A percentile compares a stretch with the other conserved stretches of the same genome.
phyloP scores from a whole-genome alignment of 1,140 invertebrate genomes.

The Pseudomyrmex sp. region DNA sequence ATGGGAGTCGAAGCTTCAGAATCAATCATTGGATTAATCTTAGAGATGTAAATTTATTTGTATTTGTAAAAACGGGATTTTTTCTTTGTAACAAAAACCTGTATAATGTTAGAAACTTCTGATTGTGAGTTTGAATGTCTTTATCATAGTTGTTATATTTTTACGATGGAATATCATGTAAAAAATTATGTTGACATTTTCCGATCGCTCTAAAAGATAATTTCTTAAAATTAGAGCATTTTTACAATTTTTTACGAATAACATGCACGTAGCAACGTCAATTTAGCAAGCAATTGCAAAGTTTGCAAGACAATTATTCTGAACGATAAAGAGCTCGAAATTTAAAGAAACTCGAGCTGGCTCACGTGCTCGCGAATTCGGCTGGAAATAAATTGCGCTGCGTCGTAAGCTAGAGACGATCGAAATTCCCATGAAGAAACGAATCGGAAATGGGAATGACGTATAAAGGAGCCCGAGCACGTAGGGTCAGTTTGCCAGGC shows the following conservation, averaged over 20 bases:
- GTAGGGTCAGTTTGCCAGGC: slow-evolving; percentile 77
- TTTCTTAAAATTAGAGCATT: not conserved
- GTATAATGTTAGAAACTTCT: slow-evolving; percentile 6
- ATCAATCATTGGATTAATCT: slow-evolving; percentile 26
- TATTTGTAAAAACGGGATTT: slow-evolving; percentile 10
- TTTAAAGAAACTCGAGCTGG: slow-evolving; percentile 38
- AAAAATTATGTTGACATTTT: too few relatives aligned
- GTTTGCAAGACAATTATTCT: slow-evolving; percentile 26
- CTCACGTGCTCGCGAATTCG: slow-evolving; percentile 38
- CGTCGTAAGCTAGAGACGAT: slow-evolving; percentile 54
- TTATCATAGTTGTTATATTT: not conserved
- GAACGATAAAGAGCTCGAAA: slow-evolving; percentile 52
- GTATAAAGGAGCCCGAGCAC: slow-evolving; percentile 76
- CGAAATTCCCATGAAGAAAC: slow-evolving; percentile 62
- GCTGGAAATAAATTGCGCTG: slow-evolving; percentile 66
- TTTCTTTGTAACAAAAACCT: slow-evolving; percentile 5
- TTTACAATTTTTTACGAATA: not conserved
- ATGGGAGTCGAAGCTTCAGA: not conserved
- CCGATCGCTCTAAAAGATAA: not conserved
- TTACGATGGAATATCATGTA: too few relatives aligned
- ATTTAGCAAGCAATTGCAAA: not conserved
- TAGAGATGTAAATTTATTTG: slow-evolving; percentile 7
- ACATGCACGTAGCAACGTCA: not conserved
- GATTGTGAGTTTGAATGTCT: not conserved
- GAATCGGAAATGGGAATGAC: slow-evolving; percentile 76